Evolutionary conservation across 2,113 vertebrate genomes (phyloP).

Genomic region (Amblyopsis rosae): DNA sequence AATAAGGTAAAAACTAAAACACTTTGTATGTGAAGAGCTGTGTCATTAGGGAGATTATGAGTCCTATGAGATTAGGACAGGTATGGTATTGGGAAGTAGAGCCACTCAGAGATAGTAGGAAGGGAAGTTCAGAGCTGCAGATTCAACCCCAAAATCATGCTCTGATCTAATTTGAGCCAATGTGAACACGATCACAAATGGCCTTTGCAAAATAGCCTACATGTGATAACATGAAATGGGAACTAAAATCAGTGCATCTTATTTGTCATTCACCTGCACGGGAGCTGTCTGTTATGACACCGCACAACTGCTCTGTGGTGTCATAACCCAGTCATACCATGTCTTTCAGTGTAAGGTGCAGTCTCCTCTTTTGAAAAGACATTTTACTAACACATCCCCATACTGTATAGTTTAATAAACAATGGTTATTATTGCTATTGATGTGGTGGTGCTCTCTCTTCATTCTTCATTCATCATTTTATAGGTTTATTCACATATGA

Average conservation of each 20-base stretch:
- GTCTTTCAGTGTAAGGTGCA: too few relatives aligned
- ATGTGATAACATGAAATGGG: not conserved
- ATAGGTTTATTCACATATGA: too few relatives aligned
- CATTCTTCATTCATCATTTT: too few relatives aligned
- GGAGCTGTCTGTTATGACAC: not conserved
- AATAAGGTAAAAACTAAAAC: too few relatives aligned
- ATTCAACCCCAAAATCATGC: constrained; percentile 39
- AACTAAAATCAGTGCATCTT: not conserved
- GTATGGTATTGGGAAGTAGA: constrained; percentile 59
- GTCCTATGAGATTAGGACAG: constrained; percentile 68
- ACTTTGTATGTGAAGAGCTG: constrained; percentile 39
- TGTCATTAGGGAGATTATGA: too few relatives aligned
- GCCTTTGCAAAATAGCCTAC: not conserved
- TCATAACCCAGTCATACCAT: too few relatives aligned
- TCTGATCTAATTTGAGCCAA: constrained; percentile 41
- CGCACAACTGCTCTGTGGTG: too few relatives aligned
- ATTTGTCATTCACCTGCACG: not conserved
- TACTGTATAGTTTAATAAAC: too few relatives aligned
- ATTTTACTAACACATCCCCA: too few relatives aligned
- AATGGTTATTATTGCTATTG: too few relatives aligned
- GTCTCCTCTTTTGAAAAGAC: too few relatives aligned
- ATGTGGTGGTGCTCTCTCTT: too few relatives aligned
- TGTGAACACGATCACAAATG: constrained; percentile 9
- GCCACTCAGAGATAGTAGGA: constrained; percentile 30
- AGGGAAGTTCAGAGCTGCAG: constrained; percentile 36